Base-by-base conservation (phyloP, 2,888 invertebrate species). In the Tenthredo mesomela region DNA sequence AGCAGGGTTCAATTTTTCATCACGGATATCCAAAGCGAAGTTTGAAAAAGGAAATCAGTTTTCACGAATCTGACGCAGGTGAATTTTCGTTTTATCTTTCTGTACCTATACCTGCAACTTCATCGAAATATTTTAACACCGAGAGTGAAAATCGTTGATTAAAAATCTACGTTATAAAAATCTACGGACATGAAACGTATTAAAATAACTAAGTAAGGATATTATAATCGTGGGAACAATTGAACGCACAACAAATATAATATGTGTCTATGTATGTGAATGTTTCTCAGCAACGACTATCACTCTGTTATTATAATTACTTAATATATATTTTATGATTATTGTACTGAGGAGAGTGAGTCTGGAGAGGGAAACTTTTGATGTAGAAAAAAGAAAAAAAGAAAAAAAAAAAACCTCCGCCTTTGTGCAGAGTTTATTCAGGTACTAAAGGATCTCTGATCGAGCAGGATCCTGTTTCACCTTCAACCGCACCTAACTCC, bases 381-480 rank as follows among this genome's bases (percentile, higher is more conserved):
- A 67, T 1, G 33, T 18, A 18, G 33, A 5, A 18, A 33, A 33
- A 6, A 33, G 6, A 33, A 33, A 1, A 67, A 18, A n/a, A 29
- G 15, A 29, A 15, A 33, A 33, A 6, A 33, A 15, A 33, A 33
- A 1, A 67, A 18, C 25, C 29, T 67, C 18, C 18, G 29, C 18
- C 67, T 67, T 67, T 67, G 67, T 67, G 43, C 43, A 43, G 71
- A 73, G 6, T 73, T 73, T 43, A n/a, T 43, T 43, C 43, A 73
- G 10, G 43, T 73, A 73, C 40, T 43, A 40, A 40, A 43, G 43
- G 40, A 43, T 21, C 71, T 73, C 37, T 7, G 33, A 25, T 70
- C 10, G 10, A 73, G 43, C 71, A 73, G 71, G 71, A 73, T 73
- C 71, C 71, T 73, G 71, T 73, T 73, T 73, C 71, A 71, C 71